Evolutionary conservation across 2,888 invertebrate genomes (phyloP).

Genomic region (Xylota sylvarum): DNA sequence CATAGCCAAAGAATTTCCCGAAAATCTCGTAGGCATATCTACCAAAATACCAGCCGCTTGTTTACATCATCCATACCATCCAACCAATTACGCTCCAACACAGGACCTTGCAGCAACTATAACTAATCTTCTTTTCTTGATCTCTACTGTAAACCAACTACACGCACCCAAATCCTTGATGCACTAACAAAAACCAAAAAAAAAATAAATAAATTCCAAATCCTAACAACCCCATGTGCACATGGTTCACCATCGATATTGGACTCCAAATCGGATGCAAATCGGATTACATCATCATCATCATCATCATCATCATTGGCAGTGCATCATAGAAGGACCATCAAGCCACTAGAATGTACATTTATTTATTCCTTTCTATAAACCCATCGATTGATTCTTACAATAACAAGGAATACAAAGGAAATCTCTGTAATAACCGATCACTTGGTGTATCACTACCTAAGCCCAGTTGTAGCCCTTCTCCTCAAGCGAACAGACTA

Average conservation of each 20-base stretch:
- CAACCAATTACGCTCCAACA: not conserved
- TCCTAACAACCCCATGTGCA: not conserved
- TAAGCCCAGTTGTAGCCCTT: not conserved
- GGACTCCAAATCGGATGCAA: conserved; percentile 44
- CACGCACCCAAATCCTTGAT: conserved; percentile 15
- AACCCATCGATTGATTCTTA: not conserved
- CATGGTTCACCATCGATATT: conserved; percentile 23
- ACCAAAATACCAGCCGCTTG: not conserved
- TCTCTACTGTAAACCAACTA: conserved; percentile 27
- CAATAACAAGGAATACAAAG: conserved; percentile 9
- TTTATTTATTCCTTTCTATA: not conserved
- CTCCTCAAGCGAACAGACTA: not conserved
- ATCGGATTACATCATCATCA: conserved; percentile 63
- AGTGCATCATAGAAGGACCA: not conserved
- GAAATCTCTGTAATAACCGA: conserved; percentile 14
- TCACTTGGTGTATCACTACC: conserved; percentile 10
- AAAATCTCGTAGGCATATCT: not conserved
- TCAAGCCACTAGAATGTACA: not conserved
- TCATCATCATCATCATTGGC: conserved; percentile 8
- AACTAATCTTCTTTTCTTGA: conserved; percentile 19
- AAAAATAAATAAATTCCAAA: too few species aligned
- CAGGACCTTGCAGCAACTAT: not conserved
- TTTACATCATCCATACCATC: not conserved
- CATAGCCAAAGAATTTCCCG: not conserved
- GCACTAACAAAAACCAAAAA: not conserved